Conservation (phyloP, 2,888 invertebrate species). For the Coleophora deauratella region DNA sequence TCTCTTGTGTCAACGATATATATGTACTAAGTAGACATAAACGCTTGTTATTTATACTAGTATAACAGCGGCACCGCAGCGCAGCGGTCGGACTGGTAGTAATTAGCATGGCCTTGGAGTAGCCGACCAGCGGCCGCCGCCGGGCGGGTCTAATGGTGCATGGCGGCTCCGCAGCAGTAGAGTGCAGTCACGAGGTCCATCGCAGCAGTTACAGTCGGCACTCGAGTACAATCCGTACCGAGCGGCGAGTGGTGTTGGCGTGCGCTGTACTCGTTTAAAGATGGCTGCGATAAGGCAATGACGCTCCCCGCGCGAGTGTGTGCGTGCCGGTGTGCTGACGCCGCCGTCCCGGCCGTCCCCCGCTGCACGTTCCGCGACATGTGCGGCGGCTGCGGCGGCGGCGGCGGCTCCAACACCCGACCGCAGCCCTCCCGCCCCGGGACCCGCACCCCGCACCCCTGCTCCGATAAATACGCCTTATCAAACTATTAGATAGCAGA, state of each 20-base stretch:
- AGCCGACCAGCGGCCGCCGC: no score
- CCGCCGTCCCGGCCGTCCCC: slow-evolving; percentile 42
- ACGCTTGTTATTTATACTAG: no score
- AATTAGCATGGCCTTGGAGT: slow-evolving; percentile 62
- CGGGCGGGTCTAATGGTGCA: slow-evolving; percentile 27
- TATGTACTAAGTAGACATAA: no score
- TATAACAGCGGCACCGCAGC: slow-evolving; percentile 6
- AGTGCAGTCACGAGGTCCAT: slow-evolving; percentile 38
- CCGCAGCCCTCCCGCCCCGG: slow-evolving; percentile 39
- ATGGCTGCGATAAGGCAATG: slow-evolving; percentile 71
- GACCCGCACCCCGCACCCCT: slow-evolving; percentile 39
- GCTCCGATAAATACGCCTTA: slow-evolving; percentile 56
- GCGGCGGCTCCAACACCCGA: slow-evolving; percentile 38
- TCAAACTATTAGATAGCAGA: slow-evolving; percentile 69
- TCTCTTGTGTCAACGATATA: no score
- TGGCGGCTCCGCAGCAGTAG: slow-evolving; percentile 38
- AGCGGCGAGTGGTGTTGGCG: slow-evolving; percentile 65
- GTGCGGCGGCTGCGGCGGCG: slow-evolving; percentile 46
- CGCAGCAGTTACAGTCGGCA: slow-evolving; percentile 37
- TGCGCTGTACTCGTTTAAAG: slow-evolving; percentile 68
- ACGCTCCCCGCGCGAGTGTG: slow-evolving; percentile 59
- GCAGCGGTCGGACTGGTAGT: slow-evolving; percentile 46
- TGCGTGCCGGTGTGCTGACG: slow-evolving; percentile 51
- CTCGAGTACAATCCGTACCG: slow-evolving; percentile 64
- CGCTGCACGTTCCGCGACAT: slow-evolving; percentile 66